A percentile compares a stretch with the other conserved stretches of the same genome.
Conservation (phyloP, 2,113 vertebrate species). For the Cariama cristata region DNA sequence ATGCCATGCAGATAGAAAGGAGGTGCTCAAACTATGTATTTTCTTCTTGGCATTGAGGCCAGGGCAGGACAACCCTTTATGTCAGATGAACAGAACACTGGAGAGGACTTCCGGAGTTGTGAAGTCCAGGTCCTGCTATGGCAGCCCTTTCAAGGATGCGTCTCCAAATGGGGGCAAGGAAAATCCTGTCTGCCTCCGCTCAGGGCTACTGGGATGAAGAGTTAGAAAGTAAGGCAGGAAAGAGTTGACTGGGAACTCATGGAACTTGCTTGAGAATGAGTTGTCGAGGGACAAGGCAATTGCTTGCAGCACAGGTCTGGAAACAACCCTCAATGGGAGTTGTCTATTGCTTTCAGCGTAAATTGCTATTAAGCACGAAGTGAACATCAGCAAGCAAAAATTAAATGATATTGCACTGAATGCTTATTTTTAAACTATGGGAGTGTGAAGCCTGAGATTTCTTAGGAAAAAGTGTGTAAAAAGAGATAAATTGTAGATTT, state of each 20-base stretch:
- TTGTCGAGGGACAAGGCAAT: neutral
- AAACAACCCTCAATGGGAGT: fast-evolving
- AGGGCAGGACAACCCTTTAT: neutral
- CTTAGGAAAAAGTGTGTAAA: neutral
- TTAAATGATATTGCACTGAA: neutral
- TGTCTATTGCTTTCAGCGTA: neutral
- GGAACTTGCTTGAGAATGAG: neutral
- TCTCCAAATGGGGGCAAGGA: neutral
- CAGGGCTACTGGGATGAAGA: neutral
- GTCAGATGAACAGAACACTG: neutral
- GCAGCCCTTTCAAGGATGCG: neutral
- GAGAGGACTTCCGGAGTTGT: neutral
- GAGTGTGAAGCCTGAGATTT: neutral
- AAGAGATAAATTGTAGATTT: neutral
- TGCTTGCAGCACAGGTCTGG: neutral
- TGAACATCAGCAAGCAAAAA: neutral
- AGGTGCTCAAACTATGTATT: neutral
- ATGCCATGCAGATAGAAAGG: neutral
- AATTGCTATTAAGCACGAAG: neutral
- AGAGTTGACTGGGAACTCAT: neutral
- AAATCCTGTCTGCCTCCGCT: neutral
- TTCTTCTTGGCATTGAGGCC: neutral
- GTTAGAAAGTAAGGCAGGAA: neutral
- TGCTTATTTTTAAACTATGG: neutral
- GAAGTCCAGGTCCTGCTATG: neutral